Evolutionary conservation across 37 sponge, comb jelly and placozoan species (phyloP).

Genomic region (Lycopodina hypogea): DNA sequence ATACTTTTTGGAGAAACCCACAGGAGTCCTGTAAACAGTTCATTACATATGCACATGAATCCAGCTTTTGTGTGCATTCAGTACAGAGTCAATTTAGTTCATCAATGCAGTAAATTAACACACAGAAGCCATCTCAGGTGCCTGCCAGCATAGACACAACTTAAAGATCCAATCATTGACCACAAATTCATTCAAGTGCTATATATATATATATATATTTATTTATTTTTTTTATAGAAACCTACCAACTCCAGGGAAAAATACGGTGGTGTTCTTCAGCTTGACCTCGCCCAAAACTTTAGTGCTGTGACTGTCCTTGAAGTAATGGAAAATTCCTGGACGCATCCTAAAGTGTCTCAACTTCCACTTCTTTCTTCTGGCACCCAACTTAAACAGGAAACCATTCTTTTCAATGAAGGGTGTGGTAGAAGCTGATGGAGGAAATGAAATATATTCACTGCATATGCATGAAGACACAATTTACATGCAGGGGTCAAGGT

Average conservation of each 20-base stretch:
- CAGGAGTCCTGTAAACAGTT: too few species aligned
- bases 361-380: constrained; percentile 74
- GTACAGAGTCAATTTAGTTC: too few species aligned
- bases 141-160: too few species aligned
- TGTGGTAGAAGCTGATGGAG: neutral
- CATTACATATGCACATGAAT: too few species aligned
- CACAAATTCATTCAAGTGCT: neutral
- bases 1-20: too few species aligned
- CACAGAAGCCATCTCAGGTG: too few species aligned
- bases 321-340: constrained; percentile 81
- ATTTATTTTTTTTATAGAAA: too few species aligned
- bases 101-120: too few species aligned
- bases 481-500: neutral
- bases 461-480: too few species aligned
- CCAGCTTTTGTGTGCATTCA: too few species aligned
- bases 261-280: constrained; percentile 60
- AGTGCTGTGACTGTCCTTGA: constrained; percentile 39
- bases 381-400: constrained; percentile 80
- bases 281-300: constrained; percentile 73
- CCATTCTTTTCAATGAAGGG: constrained; percentile 74
- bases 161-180: neutral
- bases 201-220: too few species aligned
- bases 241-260: constrained; percentile 51
- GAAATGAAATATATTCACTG: neutral
- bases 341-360: constrained; percentile 73